These are phyloP conservation scores for Trissoscelio sp. DNA, from an alignment of 2,888 invertebrate genomes.

Conservation along the genomic window DNA sequence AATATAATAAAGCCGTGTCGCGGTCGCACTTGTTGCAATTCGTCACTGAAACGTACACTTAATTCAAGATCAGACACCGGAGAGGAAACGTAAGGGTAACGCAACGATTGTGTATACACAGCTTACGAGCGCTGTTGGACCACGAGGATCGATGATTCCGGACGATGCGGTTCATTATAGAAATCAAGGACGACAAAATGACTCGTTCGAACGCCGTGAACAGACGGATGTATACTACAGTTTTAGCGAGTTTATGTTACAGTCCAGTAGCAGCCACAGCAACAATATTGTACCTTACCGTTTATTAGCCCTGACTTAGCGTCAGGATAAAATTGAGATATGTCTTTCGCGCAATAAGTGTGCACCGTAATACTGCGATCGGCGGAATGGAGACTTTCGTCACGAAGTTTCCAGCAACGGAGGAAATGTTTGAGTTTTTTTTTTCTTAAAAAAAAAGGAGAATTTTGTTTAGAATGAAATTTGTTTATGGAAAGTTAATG, in stretches of 20 bases:
- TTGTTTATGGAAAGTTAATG: too few species aligned
- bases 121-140: slow-evolving; percentile 41
- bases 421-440: neutral
- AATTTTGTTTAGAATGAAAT: too few species aligned
- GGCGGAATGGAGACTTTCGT: slow-evolving; percentile 67
- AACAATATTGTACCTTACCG: slow-evolving; percentile 66
- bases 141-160: slow-evolving; percentile 48
- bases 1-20: slow-evolving; percentile 48
- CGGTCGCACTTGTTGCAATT: slow-evolving; percentile 31
- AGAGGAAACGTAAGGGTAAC: slow-evolving; percentile 44
- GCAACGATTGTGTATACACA: slow-evolving; percentile 45
- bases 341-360: slow-evolving; percentile 66
- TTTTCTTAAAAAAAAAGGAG: too few species aligned
- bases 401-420: slow-evolving; percentile 11
- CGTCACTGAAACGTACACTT: slow-evolving; percentile 44
- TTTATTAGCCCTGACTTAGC: slow-evolving; percentile 51
- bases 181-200: slow-evolving; percentile 57
- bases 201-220: slow-evolving; percentile 62
- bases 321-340: slow-evolving; percentile 65
- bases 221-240: slow-evolving; percentile 67
- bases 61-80: slow-evolving; percentile 31
- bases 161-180: slow-evolving; percentile 51
- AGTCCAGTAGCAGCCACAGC: slow-evolving; percentile 68
- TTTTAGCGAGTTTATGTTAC: slow-evolving; percentile 63
- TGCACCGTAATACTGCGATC: slow-evolving; percentile 73